A percentile compares a stretch with the other conserved stretches of the same genome.
Evolutionary conservation across 2,888 invertebrate genomes (phyloP).

Genomic region (Adelognathus sp.): DNA sequence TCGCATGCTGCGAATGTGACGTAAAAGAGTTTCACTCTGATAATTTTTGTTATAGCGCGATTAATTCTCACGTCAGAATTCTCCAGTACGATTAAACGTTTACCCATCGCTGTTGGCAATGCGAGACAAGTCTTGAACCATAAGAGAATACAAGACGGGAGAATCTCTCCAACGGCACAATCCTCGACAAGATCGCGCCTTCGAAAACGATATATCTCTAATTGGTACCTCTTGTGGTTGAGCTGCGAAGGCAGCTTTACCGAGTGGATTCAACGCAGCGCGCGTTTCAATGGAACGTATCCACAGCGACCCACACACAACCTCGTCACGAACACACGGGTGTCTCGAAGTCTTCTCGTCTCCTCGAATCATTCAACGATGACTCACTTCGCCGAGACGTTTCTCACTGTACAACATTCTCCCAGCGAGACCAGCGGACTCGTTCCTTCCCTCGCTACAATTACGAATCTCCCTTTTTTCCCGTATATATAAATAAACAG

Average conservation of each 20-base stretch:
- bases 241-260: conserved; percentile 17
- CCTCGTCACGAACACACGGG: background rate
- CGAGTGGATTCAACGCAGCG: conserved; percentile 10
- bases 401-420: background rate
- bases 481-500: background rate
- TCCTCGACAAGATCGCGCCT: conserved; percentile 11
- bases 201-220: conserved; percentile 41
- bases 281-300: conserved; percentile 32
- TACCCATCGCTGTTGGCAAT: too few species aligned
- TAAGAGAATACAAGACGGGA: background rate
- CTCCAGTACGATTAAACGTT: too few species aligned
- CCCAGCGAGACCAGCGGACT: background rate
- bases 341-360: background rate
- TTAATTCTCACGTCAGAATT: too few species aligned
- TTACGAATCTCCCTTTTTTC: background rate
- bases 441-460: background rate
- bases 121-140: too few species aligned
- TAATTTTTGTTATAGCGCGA: too few species aligned
- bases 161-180: conserved; percentile 31
- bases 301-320: conserved; percentile 31
- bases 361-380: conserved; percentile 30
- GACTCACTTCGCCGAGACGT: conserved; percentile 39
- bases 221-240: conserved; percentile 60
- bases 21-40: too few species aligned
- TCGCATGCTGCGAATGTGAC: too few species aligned